Evolutionary conservation across 2,113 vertebrate species (phyloP), one percentile per base, ranked within the genome.

Genomic region (Myotis davidii): DNA sequence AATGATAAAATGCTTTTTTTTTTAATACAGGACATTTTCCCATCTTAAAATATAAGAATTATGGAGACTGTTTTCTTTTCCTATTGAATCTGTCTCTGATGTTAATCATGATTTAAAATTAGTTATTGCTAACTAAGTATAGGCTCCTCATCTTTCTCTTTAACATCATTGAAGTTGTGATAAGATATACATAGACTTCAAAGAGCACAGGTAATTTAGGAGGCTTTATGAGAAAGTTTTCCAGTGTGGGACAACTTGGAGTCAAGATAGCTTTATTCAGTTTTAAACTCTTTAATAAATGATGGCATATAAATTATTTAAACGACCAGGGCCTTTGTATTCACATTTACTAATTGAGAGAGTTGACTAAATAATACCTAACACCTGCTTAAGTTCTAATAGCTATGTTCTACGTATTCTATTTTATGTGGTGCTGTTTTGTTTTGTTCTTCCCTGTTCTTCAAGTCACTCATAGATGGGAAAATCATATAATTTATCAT

Each of bases 401-500:
- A 20, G 11, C 64, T 74, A 3, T 85, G 65, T 76, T 34, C 56
- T 84, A 42, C 7, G 7, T 42, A 9, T 50, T 77, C 52, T 78
- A 7, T 87, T 50, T 32, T 42, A 32, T 23, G 27, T 14, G 88
- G 2, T 42, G 13, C 32, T 91, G 4, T 73, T 56, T 12, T 67
- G 2, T 32, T 86, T 48, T 83, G 11, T 65, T 69, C 10, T 52
- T 32, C 42, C 5, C 14, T 65, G 37, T 69, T 87, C 23, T 87
- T 94, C 9, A 93, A 94, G 13, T 72, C 64, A 76, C 50, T 76
- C 12, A 45, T 4, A 87, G 50, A 72, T 93, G 32, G 54, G 39
- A 65, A 95, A 54, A 84, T 90, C 37, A 45, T 82, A 17, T 85
- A 77, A 94, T 88, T 94, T 81, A 52, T 92, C 29, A 85, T 42